phyloP scores from a whole-genome alignment of 1,140 invertebrate genomes.

The Drosophila neocordata region DNA sequence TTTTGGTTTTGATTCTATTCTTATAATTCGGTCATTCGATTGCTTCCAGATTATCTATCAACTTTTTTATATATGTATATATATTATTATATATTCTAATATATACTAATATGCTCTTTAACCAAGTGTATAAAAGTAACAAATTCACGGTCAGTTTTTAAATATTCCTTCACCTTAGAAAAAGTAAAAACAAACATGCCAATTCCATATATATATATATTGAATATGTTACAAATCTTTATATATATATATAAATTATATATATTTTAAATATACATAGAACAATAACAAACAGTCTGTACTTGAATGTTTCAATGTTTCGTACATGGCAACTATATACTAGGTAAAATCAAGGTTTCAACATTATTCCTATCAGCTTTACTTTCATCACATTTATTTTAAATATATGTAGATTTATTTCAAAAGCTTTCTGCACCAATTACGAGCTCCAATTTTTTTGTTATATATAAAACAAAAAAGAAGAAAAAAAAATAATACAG shows the following conservation, averaged over 20 bases:
- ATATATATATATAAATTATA: neutral
- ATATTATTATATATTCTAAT: too few relatives aligned
- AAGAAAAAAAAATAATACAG: constrained; percentile 15
- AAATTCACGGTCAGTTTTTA: neutral
- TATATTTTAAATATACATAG: neutral
- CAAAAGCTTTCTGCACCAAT: constrained; percentile 75
- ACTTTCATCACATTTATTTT: constrained; percentile 7
- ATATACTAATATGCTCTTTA: neutral
- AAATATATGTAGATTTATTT: constrained; percentile 66
- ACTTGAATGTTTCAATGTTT: constrained; percentile 14
- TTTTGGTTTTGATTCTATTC: too few relatives aligned
- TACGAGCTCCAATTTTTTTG: constrained; percentile 50
- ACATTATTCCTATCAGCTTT: constrained; percentile 37
- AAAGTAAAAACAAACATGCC: neutral
- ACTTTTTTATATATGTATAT: too few relatives aligned
- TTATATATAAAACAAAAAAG: neutral
- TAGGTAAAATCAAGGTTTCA: constrained; percentile 47
- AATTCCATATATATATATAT: constrained; percentile 9
- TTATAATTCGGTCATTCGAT: too few relatives aligned
- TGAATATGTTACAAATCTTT: neutral
- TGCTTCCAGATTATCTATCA: too few relatives aligned
- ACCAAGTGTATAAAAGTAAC: neutral
- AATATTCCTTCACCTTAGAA: neutral
- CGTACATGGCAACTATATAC: constrained; percentile 47
- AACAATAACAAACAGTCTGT: neutral